A percentile compares a stretch with the other conserved stretches of the same genome.
Evolutionary conservation across 2,113 vertebrate genomes (phyloP).

Genomic region (Cyprinodon brontotheroides): DNA sequence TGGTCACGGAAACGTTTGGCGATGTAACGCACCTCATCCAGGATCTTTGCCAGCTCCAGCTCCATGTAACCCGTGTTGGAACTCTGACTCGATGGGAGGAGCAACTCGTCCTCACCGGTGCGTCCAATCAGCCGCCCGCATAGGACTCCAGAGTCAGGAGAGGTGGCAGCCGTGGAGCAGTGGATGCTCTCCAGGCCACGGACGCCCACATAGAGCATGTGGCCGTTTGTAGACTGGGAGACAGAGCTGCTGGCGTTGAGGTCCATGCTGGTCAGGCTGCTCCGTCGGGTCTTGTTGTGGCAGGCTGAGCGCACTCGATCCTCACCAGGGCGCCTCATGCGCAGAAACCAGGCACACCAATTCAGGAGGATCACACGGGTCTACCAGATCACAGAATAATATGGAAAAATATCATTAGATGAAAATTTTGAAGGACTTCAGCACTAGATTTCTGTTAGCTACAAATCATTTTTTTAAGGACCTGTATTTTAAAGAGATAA

Average conservation of each 20-base stretch:
- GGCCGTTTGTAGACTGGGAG: constrained; percentile 81
- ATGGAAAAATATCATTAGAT: background rate
- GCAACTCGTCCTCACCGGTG: constrained; percentile 83
- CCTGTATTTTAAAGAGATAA: too few species aligned
- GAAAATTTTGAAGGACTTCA: background rate
- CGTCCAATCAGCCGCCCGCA: constrained; percentile 83
- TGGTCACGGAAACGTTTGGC: constrained; percentile 89
- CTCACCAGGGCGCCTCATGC: constrained; percentile 93
- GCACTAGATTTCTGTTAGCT: background rate
- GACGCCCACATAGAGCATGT: constrained; percentile 88
- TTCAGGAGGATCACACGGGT: constrained; percentile 91
- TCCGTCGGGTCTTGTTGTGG: constrained; percentile 82
- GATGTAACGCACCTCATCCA: constrained; percentile 93
- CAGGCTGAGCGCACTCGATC: constrained; percentile 87
- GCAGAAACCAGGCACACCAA: constrained; percentile 97
- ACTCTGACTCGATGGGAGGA: constrained; percentile 79
- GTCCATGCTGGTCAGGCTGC: constrained; percentile 87
- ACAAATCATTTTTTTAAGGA: too few species aligned
- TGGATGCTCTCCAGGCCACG: constrained; percentile 84
- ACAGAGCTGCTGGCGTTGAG: constrained; percentile 73
- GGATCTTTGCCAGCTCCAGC: constrained; percentile 86
- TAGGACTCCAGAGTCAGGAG: constrained; percentile 86
- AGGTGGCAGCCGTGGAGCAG: constrained; percentile 83
- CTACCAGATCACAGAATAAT: constrained; percentile 66
- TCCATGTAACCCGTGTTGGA: constrained; percentile 73